Evolutionary conservation across 2,113 vertebrate species (phyloP).

Genomic region (Sula dactylatra): DNA sequence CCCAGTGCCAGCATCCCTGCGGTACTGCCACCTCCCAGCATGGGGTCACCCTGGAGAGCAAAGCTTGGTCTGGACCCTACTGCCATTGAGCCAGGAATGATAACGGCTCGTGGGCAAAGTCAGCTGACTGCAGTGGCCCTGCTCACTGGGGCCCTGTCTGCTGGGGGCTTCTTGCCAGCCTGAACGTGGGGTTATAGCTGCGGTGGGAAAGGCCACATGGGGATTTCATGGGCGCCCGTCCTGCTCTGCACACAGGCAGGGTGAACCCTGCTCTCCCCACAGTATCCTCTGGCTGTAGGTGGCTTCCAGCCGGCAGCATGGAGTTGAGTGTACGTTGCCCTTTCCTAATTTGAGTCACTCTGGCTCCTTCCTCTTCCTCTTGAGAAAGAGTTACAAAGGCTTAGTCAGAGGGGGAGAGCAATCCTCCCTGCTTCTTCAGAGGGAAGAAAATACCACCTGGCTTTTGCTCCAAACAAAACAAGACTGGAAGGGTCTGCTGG

Average conservation of each 20-base stretch:
- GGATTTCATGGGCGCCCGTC: accelerated
- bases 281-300: background rate
- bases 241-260: background rate
- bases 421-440: background rate
- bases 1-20: background rate
- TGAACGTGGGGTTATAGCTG: accelerated
- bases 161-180: background rate
- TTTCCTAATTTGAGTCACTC: conserved; percentile 27
- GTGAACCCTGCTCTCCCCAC: background rate
- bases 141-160: background rate
- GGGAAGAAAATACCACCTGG: conserved; percentile 23
- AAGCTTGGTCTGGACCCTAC: background rate
- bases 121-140: background rate
- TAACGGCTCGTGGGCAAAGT: background rate
- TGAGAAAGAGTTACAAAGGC: background rate
- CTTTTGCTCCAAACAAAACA: conserved; percentile 10
- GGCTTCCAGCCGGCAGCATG: background rate
- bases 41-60: background rate
- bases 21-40: background rate
- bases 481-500: background rate
- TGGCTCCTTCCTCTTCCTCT: conserved; percentile 33
- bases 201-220: background rate
- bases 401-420: background rate
- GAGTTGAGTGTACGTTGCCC: background rate
- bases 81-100: background rate